phyloP scores from a whole-genome alignment of 2,113 vertebrate species.

The Emydocephalus ijimae region DNA sequence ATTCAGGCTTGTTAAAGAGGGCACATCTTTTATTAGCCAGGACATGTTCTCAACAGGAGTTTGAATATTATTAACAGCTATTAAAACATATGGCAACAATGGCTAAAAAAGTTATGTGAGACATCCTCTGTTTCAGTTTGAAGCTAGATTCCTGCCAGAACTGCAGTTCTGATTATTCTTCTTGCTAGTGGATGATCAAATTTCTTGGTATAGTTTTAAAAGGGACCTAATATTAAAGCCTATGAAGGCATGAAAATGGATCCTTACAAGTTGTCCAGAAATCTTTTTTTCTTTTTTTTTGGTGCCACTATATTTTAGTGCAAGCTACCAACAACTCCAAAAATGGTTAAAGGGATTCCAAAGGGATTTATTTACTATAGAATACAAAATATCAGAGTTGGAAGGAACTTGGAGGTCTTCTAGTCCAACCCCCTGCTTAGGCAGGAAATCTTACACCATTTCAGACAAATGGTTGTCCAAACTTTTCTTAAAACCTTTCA shows the following conservation, averaged over 20 bases:
- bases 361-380: neutral
- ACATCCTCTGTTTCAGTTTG: neutral
- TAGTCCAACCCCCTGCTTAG: neutral
- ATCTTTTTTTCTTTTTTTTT: neutral
- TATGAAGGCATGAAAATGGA: neutral
- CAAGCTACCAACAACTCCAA: neutral
- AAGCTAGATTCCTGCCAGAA: neutral
- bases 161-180: neutral
- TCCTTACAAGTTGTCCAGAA: neutral
- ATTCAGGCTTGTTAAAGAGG: neutral
- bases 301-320: neutral
- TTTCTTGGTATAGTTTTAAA: neutral
- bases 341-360: neutral
- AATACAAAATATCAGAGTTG: neutral
- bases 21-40: neutral
- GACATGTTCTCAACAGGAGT: neutral
- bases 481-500: neutral
- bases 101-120: neutral
- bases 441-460: neutral
- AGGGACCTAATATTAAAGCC: neutral
- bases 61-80: neutral
- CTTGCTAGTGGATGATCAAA: neutral
- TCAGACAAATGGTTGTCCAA: neutral
- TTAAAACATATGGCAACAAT: neutral
- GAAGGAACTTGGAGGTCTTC: neutral